Base-by-base conservation (phyloP, 1,140 invertebrate species). In the Dendrolimus kikuchii region DNA sequence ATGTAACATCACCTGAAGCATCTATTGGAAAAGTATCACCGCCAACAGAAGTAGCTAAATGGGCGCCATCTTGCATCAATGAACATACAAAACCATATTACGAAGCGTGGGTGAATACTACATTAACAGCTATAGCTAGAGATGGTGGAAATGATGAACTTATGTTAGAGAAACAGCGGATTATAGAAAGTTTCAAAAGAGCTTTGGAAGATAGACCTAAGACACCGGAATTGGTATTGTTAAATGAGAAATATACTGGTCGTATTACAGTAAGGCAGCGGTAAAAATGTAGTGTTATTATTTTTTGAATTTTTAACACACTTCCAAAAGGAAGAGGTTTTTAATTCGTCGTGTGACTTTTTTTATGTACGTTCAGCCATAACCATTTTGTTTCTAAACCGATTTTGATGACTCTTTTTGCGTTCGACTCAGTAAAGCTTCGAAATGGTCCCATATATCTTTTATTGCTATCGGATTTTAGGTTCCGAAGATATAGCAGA, bases 41-140 rank as follows among this genome's bases (percentile, higher is more conserved):
- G 36, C 57, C 60, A n/a, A 80, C 77, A 0, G 77, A 79, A 60
- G 67, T 79, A 0, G 75, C 72, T 0, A 81, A 78, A 54, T 81
- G 75, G 77, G 66, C 60, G 36, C 69, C 76, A 5, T 51, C 56
- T 7, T 68, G 57, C 5, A 46, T 73, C 0, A 71, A 67, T 5
- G 54, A 62, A n/a, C 66, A 75, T 7, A 75, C 76, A 0, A 72
- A 72, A 52, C 71, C 67, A 1, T 82, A 82, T 46, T 84, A 84
- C 57, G 81, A 82, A 47, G 81, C 79, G 0, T 84, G 81, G 79
- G 63, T 84, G 0, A 60, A 74, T 37, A 78, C 67, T 5, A 75
- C 70, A 0, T 40, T 77, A 6, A 55, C 75, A 7, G 75, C 74
- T 2, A 59, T 77, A 10, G 60, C 70, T 0, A 77, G 62, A 46